Evolutionary conservation across 2,797 vertebrate genomes (phyloP).

Genomic region (Schizothorax lantsangensis): DNA sequence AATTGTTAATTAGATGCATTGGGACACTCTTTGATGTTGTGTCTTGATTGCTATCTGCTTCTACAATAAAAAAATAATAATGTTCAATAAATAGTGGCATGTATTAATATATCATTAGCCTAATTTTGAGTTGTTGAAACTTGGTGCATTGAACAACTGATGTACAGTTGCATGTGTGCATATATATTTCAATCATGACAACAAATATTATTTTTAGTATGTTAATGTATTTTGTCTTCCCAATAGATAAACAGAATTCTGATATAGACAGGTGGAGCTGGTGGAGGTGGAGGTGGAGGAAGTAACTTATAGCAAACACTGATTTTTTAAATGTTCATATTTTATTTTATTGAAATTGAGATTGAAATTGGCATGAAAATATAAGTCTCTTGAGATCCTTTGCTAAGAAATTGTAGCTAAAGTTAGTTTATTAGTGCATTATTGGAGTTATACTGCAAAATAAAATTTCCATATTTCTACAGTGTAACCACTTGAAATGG

Average conservation of each 20-base stretch:
- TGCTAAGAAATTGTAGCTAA: neutral
- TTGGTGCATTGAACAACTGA: neutral
- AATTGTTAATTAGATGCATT: neutral
- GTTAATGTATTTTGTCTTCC: neutral
- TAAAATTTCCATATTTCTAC: neutral
- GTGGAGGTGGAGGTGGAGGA: neutral
- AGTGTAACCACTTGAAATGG: neutral
- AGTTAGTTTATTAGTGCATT: neutral
- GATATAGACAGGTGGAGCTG: neutral
- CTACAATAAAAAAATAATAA: neutral
- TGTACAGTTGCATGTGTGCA: neutral
- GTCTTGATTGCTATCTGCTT: neutral
- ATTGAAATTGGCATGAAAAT: too few species aligned
- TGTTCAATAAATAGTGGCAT: too few species aligned
- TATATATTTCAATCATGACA: neutral
- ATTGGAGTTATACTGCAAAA: neutral
- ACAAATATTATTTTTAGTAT: neutral
- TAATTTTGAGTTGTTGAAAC: neutral
- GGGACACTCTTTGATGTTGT: too few species aligned
- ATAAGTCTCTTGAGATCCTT: neutral
- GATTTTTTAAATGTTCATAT: neutral
- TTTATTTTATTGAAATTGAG: too few species aligned
- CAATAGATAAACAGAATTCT: too few species aligned
- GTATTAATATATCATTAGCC: neutral
- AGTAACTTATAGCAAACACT: neutral